Evolutionary conservation across 1,140 invertebrate species (phyloP).

Genomic region (Brachionus asplanchnoidis): DNA sequence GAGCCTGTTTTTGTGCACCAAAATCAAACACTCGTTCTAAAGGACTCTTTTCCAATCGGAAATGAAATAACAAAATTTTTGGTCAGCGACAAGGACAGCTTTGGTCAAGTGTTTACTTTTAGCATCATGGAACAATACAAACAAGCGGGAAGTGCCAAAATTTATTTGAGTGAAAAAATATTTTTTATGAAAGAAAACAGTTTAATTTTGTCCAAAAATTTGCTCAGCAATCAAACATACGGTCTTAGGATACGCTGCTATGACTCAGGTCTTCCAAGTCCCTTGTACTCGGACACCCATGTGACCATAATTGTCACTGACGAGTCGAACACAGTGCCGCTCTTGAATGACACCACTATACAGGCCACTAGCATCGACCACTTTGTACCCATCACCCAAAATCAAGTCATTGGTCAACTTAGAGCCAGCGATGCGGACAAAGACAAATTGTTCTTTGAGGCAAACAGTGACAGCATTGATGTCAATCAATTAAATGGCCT

Average conservation of each 20-base stretch:
- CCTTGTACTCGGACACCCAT: not conserved
- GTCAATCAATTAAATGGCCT: constrained; percentile 20
- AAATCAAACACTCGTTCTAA: constrained; percentile 21
- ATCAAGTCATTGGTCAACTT: not conserved
- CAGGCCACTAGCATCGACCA: not conserved
- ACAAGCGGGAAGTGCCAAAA: not conserved
- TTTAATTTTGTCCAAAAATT: constrained; percentile 16
- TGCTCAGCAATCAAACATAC: constrained; percentile 24
- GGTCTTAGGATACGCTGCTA: not conserved
- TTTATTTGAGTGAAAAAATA: not conserved
- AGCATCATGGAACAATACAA: constrained; percentile 25
- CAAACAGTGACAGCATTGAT: not conserved
- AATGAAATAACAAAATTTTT: not conserved
- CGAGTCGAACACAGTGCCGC: constrained; percentile 17
- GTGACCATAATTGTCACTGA: constrained; percentile 10
- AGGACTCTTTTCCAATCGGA: constrained; percentile 14
- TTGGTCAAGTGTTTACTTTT: constrained; percentile 8
- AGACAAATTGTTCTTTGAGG: not conserved
- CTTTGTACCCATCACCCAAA: not conserved
- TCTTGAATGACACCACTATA: not conserved
- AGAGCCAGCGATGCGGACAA: constrained; percentile 1
- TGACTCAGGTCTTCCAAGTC: constrained; percentile 7
- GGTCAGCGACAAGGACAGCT: not conserved
- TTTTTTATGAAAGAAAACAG: constrained; percentile 36
- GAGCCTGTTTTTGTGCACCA: not conserved